Percentiles rank a stretch among this genome's conserved stretches.
These are phyloP conservation scores for Sarcophaga subvicina DNA, from an alignment of 2,888 invertebrate species.

Conservation along the genomic window DNA sequence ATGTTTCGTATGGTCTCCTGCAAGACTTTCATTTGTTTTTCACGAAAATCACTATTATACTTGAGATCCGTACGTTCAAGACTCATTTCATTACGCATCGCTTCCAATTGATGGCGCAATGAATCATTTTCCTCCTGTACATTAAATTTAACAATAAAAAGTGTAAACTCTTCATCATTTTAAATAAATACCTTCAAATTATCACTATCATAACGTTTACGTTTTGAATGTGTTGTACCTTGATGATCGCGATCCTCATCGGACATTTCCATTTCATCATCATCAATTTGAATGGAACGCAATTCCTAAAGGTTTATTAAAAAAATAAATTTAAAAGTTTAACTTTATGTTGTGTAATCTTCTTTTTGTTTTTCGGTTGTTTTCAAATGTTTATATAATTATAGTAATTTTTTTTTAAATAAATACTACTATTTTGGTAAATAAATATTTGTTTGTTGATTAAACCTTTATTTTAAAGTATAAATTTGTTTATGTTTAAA, in stretches of 20 bases:
- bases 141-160: not conserved
- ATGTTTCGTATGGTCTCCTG: constrained; percentile 82
- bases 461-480: constrained; percentile 37
- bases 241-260: constrained; percentile 86
- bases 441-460: constrained; percentile 39
- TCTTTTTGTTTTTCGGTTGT: not conserved
- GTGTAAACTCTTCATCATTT: not conserved
- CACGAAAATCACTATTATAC: constrained; percentile 90
- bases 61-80: constrained; percentile 91
- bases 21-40: constrained; percentile 89
- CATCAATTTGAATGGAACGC: constrained; percentile 83
- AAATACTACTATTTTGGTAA: constrained; percentile 39
- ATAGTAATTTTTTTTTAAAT: constrained; percentile 22
- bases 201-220: constrained; percentile 80
- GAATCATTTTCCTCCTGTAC: constrained; percentile 93
- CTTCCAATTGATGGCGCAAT: constrained; percentile 94
- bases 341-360: constrained; percentile 13
- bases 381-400: not conserved
- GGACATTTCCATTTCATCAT: constrained; percentile 94
- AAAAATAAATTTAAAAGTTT: constrained; percentile 24
- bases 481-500: constrained; percentile 13
- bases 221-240: constrained; percentile 77
- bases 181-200: constrained; percentile 77
- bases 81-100: constrained; percentile 96
- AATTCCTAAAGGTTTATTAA: constrained; percentile 76